Conservation (phyloP, 2,797 vertebrate species). For the Oreortyx pictus region DNA sequence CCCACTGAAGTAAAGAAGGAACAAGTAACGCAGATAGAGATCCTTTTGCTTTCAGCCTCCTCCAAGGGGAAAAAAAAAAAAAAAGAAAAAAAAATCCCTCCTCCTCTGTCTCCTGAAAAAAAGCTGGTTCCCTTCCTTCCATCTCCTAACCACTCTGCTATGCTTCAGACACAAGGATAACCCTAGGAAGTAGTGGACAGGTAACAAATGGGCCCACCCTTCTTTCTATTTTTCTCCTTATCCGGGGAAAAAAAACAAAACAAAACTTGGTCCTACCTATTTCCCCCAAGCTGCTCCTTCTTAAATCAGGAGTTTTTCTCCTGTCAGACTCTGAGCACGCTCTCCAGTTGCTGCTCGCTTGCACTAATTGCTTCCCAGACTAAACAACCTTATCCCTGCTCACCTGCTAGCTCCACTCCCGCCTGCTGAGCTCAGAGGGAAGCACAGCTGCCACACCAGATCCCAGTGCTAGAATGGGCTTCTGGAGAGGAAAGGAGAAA, state of each 20-base stretch:
- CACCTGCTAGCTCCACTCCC: neutral
- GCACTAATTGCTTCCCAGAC: neutral
- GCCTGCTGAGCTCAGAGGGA: neutral
- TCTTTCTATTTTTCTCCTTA: neutral
- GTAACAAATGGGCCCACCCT: neutral
- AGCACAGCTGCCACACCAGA: neutral
- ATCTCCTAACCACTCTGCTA: neutral
- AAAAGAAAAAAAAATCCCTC: neutral
- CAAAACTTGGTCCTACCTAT: neutral
- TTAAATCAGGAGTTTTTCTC: neutral
- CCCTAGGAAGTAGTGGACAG: neutral
- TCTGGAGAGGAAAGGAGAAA: neutral
- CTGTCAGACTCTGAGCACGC: neutral
- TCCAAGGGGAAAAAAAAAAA: neutral
- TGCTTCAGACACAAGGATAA: neutral
- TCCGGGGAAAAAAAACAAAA: too few species aligned
- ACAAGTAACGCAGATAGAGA: conserved; percentile 6
- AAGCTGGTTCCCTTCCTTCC: neutral
- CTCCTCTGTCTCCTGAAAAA: neutral
- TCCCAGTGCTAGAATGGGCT: neutral
- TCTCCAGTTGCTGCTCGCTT: neutral
- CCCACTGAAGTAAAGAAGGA: conserved; percentile 25
- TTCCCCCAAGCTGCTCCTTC: neutral
- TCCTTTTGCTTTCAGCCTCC: neutral
- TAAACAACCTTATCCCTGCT: neutral